Evolutionary conservation across 1,140 invertebrate species (phyloP), one percentile per base, ranked within the genome.

Genomic region (Aethina tumida): DNA sequence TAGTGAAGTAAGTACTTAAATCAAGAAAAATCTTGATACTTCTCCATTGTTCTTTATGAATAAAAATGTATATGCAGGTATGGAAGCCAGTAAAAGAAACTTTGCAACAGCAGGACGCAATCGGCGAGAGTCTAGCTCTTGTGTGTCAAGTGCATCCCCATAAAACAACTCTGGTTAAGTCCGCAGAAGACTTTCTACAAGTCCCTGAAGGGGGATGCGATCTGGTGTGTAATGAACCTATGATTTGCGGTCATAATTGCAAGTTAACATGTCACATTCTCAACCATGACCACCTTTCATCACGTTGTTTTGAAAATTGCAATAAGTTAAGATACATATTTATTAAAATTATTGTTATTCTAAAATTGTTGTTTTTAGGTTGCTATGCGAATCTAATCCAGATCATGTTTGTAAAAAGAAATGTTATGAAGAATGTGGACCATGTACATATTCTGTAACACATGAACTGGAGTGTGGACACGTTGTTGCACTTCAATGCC

Each of bases 171-270:
- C 41, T 43, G 17, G 51, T 59, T 14, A 39, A 39, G 22, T 48
- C 32, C 13, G 33, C 27, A 9, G 35, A 55, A 17, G 67, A 72
- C 47, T 72, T 71, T 50, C n/a, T 53, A 3, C 60, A 60, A 19
- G 58, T 64, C 8, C 56, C 66, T 0, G 67, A 71, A 57, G 71
- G 70, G 2, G 68, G 68, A 7, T 73, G 71, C 43, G 33, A 54
- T n/a, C 21, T 52, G 17, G 53, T 59, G 33, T 73, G 69, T 43
- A 54, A 56, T 30, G 53, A 32, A 4, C 39, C 45, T 12, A 43
- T 71, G 15, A 28, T 24, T 1, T 78, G 75, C 51, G 66, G 66
- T 3, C 76, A 79, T 49, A 36, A 35, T 12, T 78, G 76, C 51
- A 60, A 62, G 13, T 62, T 60, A 15, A 36, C 71, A 4, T 75